Base-by-base conservation (phyloP, 92 coral and sea anemone genomes). In the Zoanthus sociatus region DNA sequence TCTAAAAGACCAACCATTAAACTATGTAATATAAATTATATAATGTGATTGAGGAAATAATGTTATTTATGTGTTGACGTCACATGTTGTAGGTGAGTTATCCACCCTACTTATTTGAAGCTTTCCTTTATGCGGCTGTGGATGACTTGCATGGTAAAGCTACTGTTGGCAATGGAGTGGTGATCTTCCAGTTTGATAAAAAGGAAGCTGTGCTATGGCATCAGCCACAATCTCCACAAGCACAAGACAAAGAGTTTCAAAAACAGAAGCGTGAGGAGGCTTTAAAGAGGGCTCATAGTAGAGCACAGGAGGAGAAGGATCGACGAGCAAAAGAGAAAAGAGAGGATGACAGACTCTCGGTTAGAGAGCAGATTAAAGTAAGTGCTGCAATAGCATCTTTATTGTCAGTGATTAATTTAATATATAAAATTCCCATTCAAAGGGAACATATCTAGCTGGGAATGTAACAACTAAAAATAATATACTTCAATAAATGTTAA, bases 61-160 rank as follows among this genome's bases (percentile, higher is more conserved):
- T 33, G 51, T 64, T 21, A n/a, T 44, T 18, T 37, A 5, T 7
- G 7, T 42, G 2, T 14, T 84, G 42, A 21, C 31, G 10, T 5
- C 76, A 37, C 45, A n/a, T 56, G 73, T 17, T 79, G 32, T 68
- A 96, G 99, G 98, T 89, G 48, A 97, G 98, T 92, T 97, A 95
- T 61, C 99, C 99, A 51, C 99, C 99, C 21, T 97, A 97, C 82
- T 50, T 97, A 81, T 97, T 95, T 95, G 99, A 97, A 79, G 96
- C 89, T 63, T 97, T 89, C 75, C 94, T 97, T 76, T 90, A 77
- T 78, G 91, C 93, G 56, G 90, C 88, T 82, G 98, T 97, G 10
- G 93, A 97, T 77, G 98, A 97, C 64, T 68, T 83, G 2, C 89
- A 91, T n/a, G 93, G 97, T 44, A 97, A 93, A 83, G 98, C 98